Base-by-base conservation (phyloP, 2,113 vertebrate species). In the Dendrocopos noguchii region DNA sequence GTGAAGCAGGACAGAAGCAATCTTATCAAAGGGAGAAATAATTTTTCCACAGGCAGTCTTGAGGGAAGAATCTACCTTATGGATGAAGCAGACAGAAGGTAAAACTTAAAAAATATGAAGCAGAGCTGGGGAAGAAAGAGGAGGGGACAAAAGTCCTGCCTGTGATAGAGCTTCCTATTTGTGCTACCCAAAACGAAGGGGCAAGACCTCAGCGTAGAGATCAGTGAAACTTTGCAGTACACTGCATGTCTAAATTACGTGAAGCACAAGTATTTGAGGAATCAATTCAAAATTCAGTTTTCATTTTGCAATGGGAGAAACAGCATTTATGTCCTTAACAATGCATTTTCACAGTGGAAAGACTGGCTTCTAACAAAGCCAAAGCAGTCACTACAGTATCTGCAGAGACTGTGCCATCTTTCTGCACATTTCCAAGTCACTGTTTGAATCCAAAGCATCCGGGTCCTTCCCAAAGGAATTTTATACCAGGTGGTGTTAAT, bases 401-500 rank as follows among this genome's bases (percentile, higher is more conserved):
- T 89, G 91, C 59, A 80, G 80, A 88, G 63, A 66, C 20, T 68
- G 82, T 78, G 73, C 70, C 82, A 46, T 34, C 89, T 88, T 80
- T 57, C 68, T 74, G 63, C 9, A 22, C 2, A 28, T 80, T 84
- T 84, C 68, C 93, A 88, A 56, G 47, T 28, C 76, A 72, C 15
- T 17, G 28, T 34, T 65, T 1, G 5, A 88, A 91, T 64, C 78
- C 79, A 80, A 90, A 90, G 80, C 71, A 79, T 36, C 84, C 77
- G 11, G 33, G 86, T 71, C 64, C 64, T 86, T 87, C 70, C 95
- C 90, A 59, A 87, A 88, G 78, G 80, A 93, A 91, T 74, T 91
- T n/a, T 56, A 92, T 68, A 94, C 93, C 88, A 97, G 93, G 94
- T 97, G 93, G 73, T 90, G 74, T 92, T 97, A 97, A 97, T 88